These are phyloP conservation scores for Sebastiscus albofasciatus DNA, from an alignment of 2,797 vertebrate genomes.

Conservation along the genomic window DNA sequence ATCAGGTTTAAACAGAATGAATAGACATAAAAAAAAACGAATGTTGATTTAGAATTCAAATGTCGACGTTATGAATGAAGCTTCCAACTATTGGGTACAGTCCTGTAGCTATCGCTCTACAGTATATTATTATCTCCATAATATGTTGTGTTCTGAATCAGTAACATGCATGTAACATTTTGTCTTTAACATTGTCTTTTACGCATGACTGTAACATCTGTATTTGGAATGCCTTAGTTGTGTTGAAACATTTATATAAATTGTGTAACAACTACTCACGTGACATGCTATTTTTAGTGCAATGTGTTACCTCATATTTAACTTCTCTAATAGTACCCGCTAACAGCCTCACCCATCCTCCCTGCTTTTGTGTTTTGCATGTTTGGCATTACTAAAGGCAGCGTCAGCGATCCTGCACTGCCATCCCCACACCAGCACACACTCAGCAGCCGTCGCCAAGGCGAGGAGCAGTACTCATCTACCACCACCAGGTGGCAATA, in stretches of 20 bases:
- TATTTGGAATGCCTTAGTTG: neutral
- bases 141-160: neutral
- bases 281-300: conserved; percentile 14
- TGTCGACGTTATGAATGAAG: neutral
- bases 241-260: neutral
- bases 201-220: neutral
- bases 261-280: neutral
- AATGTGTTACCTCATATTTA: conserved; percentile 31
- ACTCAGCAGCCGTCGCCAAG: conserved; percentile 38
- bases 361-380: conserved; percentile 86
- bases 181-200: neutral
- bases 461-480: conserved; percentile 49
- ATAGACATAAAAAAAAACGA: too few relatives aligned
- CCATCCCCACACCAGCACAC: conserved; percentile 52
- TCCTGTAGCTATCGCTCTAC: neutral
- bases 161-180: neutral
- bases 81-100: neutral
- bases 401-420: conserved; percentile 49
- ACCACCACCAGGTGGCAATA: conserved; percentile 65
- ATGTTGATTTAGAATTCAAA: neutral
- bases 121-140: neutral
- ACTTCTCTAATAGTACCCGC: conserved; percentile 26
- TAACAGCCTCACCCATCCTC: conserved; percentile 63
- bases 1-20: too few relatives aligned
- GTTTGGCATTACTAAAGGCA: conserved; percentile 81